These are phyloP conservation scores for Premnoplex brunnescens DNA, from an alignment of 2,797 vertebrate species.

Conservation along the genomic window DNA sequence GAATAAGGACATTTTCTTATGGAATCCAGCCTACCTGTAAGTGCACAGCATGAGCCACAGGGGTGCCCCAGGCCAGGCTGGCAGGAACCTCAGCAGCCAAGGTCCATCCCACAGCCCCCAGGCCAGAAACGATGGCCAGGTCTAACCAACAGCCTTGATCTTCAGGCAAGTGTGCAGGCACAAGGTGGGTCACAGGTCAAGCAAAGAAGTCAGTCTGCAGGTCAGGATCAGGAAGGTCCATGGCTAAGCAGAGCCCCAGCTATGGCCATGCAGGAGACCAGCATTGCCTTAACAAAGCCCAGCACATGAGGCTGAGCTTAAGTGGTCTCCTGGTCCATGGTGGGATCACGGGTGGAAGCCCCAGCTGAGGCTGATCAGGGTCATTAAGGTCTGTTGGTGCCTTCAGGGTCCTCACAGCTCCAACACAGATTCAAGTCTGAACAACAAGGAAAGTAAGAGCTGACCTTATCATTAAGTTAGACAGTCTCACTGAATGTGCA, in stretches of 20 bases:
- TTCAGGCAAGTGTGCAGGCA: neutral
- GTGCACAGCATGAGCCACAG: neutral
- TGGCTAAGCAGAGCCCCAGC: neutral
- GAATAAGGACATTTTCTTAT: neutral
- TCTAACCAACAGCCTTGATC: neutral
- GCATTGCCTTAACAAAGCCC: neutral
- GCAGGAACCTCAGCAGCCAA: neutral
- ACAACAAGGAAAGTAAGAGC: neutral
- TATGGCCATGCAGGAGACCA: accelerated
- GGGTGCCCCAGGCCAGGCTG: neutral
- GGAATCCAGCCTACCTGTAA: neutral
- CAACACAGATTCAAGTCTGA: neutral
- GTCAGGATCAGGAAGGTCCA: neutral
- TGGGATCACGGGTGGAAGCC: neutral
- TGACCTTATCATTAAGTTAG: neutral
- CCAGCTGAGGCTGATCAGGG: neutral
- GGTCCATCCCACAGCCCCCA: neutral
- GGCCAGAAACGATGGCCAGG: neutral
- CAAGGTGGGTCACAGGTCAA: neutral
- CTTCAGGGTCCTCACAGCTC: neutral
- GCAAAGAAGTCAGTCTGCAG: neutral
- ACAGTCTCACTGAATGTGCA: neutral
- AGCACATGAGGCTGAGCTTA: accelerated
- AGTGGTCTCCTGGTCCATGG: neutral
- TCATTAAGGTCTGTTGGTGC: neutral